Conservation (phyloP, 2,888 invertebrate genomes). For the Mimachlamys varia region DNA sequence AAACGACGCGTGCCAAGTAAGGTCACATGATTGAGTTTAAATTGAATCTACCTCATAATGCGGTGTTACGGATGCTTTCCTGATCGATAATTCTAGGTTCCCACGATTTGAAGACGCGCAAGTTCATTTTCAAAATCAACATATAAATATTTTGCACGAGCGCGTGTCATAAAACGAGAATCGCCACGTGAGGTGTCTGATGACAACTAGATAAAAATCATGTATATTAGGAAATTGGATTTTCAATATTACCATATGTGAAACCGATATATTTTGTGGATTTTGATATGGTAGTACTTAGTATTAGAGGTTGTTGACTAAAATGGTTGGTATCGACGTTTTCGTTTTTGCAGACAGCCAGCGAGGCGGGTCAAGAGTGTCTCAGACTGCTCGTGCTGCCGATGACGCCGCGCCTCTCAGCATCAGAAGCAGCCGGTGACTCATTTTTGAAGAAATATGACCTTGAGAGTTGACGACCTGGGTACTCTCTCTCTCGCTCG, state of each 20-base stretch:
- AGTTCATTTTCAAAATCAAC: constrained; percentile 25
- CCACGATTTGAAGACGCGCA: constrained; percentile 33
- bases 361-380: constrained; percentile 23
- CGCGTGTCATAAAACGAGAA: constrained; percentile 15
- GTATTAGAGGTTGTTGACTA: neutral
- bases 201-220: constrained; percentile 21
- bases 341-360: constrained; percentile 6
- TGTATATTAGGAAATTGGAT: constrained; percentile 9
- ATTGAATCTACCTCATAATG: constrained; percentile 36
- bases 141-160: constrained; percentile 19
- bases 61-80: neutral
- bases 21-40: constrained; percentile 51
- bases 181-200: neutral
- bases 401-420: neutral
- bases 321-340: constrained; percentile 7
- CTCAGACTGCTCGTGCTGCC: neutral
- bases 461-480: neutral
- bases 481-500: constrained; percentile 37
- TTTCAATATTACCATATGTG: neutral
- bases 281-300: neutral
- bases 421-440: neutral
- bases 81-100: constrained; percentile 26
- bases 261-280: neutral
- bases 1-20: constrained; percentile 62
- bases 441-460: constrained; percentile 37